Evolutionary conservation across 2,888 invertebrate species (phyloP).

Genomic region (Ametastegia equiseti): DNA sequence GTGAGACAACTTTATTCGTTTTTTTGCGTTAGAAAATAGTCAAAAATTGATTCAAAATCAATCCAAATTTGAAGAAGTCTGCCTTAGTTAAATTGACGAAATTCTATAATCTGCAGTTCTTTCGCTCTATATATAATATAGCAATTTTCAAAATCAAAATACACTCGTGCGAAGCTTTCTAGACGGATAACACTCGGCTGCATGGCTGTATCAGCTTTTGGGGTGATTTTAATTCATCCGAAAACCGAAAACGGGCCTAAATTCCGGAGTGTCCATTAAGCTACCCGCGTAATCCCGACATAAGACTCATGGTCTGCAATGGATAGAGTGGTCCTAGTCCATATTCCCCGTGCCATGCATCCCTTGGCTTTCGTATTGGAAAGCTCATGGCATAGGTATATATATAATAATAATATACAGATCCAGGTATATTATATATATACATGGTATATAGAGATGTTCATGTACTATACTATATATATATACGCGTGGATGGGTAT

Average conservation of each 20-base stretch:
- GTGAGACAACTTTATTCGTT: too few relatives aligned
- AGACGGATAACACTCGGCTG: background rate
- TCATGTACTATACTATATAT: background rate
- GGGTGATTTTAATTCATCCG: slow-evolving; percentile 8
- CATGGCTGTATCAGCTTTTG: background rate
- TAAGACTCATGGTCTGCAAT: slow-evolving; percentile 65
- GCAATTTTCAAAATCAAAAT: too few relatives aligned
- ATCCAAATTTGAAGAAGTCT: too few relatives aligned
- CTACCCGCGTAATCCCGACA: slow-evolving; percentile 70
- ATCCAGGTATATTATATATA: too few relatives aligned
- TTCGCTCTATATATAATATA: too few relatives aligned
- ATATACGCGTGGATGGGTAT: background rate
- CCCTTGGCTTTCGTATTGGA: too few relatives aligned
- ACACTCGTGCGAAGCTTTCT: too few relatives aligned
- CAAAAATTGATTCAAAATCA: too few relatives aligned
- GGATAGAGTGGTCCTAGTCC: background rate
- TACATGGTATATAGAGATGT: too few relatives aligned
- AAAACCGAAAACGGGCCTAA: background rate
- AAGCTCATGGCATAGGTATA: background rate
- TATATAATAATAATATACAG: background rate
- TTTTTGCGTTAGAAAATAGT: too few relatives aligned
- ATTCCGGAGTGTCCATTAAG: slow-evolving; percentile 66
- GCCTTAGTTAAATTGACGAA: too few relatives aligned
- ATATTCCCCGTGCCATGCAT: background rate
- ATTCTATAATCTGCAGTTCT: too few relatives aligned